Conservation (phyloP, 1,140 invertebrate species). For the Agrypnia vestita region DNA sequence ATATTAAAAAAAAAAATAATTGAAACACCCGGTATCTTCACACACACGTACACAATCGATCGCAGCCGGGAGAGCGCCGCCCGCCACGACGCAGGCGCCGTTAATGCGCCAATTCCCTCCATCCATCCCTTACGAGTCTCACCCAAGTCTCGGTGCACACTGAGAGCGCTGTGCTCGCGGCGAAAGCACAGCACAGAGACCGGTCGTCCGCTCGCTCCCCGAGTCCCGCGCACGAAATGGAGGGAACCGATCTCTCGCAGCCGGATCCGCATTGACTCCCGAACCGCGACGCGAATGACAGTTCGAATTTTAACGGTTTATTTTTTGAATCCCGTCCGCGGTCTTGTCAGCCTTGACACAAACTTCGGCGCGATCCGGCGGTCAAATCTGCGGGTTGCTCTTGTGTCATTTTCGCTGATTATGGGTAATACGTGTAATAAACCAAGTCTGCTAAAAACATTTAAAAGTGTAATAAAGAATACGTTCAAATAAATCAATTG, state of each 20-base stretch:
- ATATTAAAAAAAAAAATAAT: too few species aligned
- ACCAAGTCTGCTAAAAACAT: not conserved
- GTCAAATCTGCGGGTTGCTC: not conserved
- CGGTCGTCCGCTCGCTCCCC: constrained; percentile 11
- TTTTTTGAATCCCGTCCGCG: constrained; percentile 19
- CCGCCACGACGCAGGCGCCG: constrained; percentile 35
- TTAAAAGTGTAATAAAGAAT: not conserved
- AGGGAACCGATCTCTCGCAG: constrained; percentile 12
- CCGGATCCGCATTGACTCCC: constrained; percentile 1
- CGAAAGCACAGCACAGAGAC: not conserved
- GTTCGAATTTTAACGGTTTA: not conserved
- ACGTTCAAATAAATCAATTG: not conserved
- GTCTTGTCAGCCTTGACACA: constrained; percentile 48
- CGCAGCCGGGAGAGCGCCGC: constrained; percentile 33
- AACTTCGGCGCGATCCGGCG: constrained; percentile 44
- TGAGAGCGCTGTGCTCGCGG: constrained; percentile 48
- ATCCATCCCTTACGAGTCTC: constrained; percentile 47
- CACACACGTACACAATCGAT: constrained; percentile 52
- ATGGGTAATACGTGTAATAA: not conserved
- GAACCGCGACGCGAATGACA: not conserved
- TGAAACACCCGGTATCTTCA: constrained; percentile 21
- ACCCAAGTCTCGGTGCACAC: constrained; percentile 17
- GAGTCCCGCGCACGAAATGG: constrained; percentile 23
- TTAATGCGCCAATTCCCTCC: constrained; percentile 52
- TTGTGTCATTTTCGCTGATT: not conserved